phyloP scores from a whole-genome alignment of 2,113 vertebrate genomes.

The Phalacrocorax aristotelis region DNA sequence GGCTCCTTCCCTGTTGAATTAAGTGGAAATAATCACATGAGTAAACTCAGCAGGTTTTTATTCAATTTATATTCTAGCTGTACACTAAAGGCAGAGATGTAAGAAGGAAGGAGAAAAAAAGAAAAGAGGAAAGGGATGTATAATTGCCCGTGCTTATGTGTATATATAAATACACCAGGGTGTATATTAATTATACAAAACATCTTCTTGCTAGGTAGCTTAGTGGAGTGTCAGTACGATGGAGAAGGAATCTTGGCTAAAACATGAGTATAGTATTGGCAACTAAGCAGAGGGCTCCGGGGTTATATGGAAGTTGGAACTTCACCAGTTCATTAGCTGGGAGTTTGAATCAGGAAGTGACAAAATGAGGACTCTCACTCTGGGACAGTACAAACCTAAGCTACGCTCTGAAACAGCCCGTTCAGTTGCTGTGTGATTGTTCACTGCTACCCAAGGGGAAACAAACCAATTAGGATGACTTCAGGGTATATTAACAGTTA shows the following conservation, averaged over 20 bases:
- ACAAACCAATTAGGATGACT: not conserved
- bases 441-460: not conserved
- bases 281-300: not conserved
- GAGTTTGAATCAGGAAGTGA: not conserved
- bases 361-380: not conserved
- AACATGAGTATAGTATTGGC: not conserved
- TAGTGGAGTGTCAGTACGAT: not conserved
- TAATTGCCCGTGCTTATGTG: not conserved
- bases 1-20: slow-evolving; percentile 41
- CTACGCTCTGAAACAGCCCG: not conserved
- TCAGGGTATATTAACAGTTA: not conserved
- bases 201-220: not conserved
- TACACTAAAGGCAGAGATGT: not conserved
- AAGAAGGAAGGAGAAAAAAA: not conserved
- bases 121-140: not conserved
- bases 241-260: not conserved
- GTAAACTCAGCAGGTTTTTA: slow-evolving; percentile 37
- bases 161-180: not conserved
- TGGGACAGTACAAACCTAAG: not conserved
- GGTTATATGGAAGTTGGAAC: not conserved
- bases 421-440: not conserved
- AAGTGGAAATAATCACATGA: slow-evolving; percentile 44
- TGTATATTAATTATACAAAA: not conserved
- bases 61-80: not conserved
- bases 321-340: not conserved